Evolutionary conservation across 64 coral and sea anemone genomes (phyloP).

Genomic region (Montipora capricornis): DNA sequence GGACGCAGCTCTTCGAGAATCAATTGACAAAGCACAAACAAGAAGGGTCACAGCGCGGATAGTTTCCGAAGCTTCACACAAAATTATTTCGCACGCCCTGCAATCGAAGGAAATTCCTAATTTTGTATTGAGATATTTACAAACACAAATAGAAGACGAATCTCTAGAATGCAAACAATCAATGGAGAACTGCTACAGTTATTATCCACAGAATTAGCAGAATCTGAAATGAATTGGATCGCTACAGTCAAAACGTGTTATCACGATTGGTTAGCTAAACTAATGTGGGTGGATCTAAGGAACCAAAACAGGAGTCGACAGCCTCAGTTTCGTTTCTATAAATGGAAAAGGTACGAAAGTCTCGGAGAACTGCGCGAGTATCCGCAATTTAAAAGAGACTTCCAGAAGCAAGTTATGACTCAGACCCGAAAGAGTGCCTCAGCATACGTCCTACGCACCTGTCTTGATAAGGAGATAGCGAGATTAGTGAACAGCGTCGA

Average conservation of each 20-base stretch:
- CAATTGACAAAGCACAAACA: slow-evolving; percentile 32
- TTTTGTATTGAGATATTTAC: background rate
- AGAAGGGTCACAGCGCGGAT: slow-evolving; percentile 23
- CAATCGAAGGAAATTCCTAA: background rate
- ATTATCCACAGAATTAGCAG: slow-evolving; percentile 10
- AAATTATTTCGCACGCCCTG: slow-evolving; percentile 17
- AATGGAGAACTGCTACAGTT: slow-evolving; percentile 45
- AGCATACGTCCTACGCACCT: slow-evolving; percentile 53
- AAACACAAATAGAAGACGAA: slow-evolving; percentile 31
- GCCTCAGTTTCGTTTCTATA: slow-evolving; percentile 35
- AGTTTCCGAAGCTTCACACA: background rate
- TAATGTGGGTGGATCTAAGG: slow-evolving; percentile 29
- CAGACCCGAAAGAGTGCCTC: slow-evolving; percentile 18
- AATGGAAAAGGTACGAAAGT: slow-evolving; percentile 61
- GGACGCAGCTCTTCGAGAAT: background rate
- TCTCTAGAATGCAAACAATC: slow-evolving; percentile 52
- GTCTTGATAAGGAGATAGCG: slow-evolving; percentile 31
- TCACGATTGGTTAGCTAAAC: slow-evolving; percentile 11
- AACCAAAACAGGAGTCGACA: slow-evolving; percentile 11
- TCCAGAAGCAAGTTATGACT: slow-evolving; percentile 71
- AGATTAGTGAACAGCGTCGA: slow-evolving; percentile 40
- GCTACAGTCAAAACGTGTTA: slow-evolving; percentile 36
- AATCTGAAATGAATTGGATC: slow-evolving; percentile 65
- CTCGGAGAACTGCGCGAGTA: slow-evolving; percentile 50
- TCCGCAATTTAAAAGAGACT: slow-evolving; percentile 65